Percentiles rank a stretch among this genome's conserved stretches.
Evolutionary conservation across 2,113 vertebrate species (phyloP).

Genomic region (Otus sunia): DNA sequence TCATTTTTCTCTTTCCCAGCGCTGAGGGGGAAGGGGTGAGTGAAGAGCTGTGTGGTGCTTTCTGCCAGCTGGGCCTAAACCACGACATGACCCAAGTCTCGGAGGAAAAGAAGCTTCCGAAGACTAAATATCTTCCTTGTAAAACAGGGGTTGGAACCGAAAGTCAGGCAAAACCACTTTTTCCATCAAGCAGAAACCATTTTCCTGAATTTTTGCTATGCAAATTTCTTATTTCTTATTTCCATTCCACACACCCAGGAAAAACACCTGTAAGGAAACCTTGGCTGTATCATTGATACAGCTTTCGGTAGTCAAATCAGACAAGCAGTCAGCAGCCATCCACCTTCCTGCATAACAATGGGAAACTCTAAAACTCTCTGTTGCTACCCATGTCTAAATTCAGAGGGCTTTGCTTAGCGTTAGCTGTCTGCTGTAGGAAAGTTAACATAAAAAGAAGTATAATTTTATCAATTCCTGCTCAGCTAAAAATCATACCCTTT

Average conservation of each 20-base stretch:
- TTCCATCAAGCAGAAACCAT: neutral
- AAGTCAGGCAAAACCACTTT: neutral
- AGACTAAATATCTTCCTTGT: neutral
- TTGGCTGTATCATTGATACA: neutral
- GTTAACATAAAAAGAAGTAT: neutral
- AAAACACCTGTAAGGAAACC: neutral
- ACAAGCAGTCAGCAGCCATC: neutral
- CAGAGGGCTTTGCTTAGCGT: neutral
- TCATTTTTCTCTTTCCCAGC: too few species aligned
- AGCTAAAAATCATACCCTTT: neutral
- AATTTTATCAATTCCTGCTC: neutral
- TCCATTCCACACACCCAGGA: neutral
- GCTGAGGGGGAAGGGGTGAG: too few species aligned
- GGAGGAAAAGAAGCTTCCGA: neutral
- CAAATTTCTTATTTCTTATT: neutral
- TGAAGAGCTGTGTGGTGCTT: too few species aligned
- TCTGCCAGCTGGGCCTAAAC: too few species aligned
- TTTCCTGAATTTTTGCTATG: neutral
- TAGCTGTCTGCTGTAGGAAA: neutral
- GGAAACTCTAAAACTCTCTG: neutral
- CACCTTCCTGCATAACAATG: rapidly evolving
- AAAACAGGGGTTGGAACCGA: neutral
- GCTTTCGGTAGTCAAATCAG: neutral
- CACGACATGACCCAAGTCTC: neutral
- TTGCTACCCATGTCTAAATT: neutral